Conservation (phyloP, 1,140 invertebrate species). For the Drosophila hydei region DNA sequence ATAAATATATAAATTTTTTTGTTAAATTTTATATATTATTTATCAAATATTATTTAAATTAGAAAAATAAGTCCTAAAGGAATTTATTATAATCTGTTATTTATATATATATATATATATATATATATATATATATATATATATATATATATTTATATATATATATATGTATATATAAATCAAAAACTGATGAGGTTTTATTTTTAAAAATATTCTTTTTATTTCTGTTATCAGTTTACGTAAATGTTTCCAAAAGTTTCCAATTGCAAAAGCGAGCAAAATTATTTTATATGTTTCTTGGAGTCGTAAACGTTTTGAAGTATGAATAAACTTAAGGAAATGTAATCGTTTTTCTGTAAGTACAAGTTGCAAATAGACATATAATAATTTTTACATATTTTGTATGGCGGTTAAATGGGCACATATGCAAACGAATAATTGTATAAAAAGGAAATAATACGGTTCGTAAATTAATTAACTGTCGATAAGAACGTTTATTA, state of each 20-base stretch:
- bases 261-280: slow-evolving; percentile 5
- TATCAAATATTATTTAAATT: neutral
- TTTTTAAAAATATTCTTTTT: neutral
- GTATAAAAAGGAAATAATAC: too few relatives aligned
- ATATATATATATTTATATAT: neutral
- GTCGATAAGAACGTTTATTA: too few relatives aligned
- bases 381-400: too few relatives aligned
- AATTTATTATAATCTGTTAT: too few relatives aligned
- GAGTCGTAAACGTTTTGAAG: neutral
- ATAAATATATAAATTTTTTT: neutral
- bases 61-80: neutral
- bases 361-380: neutral
- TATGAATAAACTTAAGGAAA: neutral
- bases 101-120: neutral
- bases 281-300: neutral
- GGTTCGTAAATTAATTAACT: too few relatives aligned
- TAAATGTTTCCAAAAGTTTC: slow-evolving; percentile 16
- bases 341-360: too few relatives aligned
- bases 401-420: too few relatives aligned
- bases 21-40: too few relatives aligned
- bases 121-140: neutral
- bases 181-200: neutral
- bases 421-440: too few relatives aligned
- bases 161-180: neutral
- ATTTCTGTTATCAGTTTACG: neutral